Evolutionary conservation across 2,113 vertebrate genomes (phyloP).

Genomic region (Galeopterus variegatus): DNA sequence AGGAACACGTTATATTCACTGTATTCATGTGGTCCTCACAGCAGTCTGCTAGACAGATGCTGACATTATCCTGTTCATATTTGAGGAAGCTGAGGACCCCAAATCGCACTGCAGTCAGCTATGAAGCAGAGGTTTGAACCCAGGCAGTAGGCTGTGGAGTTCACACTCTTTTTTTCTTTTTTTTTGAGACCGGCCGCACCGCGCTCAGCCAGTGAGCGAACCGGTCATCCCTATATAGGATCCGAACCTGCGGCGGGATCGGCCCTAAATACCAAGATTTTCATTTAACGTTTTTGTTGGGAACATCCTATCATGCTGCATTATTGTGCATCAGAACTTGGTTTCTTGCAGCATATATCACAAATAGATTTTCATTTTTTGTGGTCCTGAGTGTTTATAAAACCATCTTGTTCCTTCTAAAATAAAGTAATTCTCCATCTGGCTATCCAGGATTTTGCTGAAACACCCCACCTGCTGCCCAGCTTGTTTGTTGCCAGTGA

Average conservation of each 20-base stretch:
- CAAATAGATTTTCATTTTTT: neutral
- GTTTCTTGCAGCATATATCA: neutral
- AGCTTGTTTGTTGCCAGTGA: neutral
- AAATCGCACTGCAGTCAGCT: neutral
- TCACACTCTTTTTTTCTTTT: neutral
- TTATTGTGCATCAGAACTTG: neutral
- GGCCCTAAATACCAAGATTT: neutral
- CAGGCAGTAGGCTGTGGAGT: neutral
- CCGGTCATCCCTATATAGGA: too few relatives aligned
- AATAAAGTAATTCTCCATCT: neutral
- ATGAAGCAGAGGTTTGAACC: neutral
- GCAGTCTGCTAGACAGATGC: neutral
- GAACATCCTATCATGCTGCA: fast-evolving
- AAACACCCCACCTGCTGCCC: neutral
- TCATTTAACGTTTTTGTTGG: neutral
- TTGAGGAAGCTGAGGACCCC: neutral
- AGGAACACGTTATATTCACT: neutral
- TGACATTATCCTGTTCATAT: neutral
- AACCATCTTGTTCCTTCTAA: neutral
- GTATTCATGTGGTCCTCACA: too few relatives aligned
- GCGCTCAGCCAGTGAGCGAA: too few relatives aligned
- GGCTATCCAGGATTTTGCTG: neutral
- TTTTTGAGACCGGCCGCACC: too few relatives aligned
- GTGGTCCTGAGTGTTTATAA: neutral
- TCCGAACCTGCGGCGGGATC: too few relatives aligned